Percentiles rank a stretch among this genome's conserved stretches.
These are phyloP conservation scores for Gopherus evgoodei DNA, from an alignment of 2,113 vertebrate species.

Conservation along the genomic window DNA sequence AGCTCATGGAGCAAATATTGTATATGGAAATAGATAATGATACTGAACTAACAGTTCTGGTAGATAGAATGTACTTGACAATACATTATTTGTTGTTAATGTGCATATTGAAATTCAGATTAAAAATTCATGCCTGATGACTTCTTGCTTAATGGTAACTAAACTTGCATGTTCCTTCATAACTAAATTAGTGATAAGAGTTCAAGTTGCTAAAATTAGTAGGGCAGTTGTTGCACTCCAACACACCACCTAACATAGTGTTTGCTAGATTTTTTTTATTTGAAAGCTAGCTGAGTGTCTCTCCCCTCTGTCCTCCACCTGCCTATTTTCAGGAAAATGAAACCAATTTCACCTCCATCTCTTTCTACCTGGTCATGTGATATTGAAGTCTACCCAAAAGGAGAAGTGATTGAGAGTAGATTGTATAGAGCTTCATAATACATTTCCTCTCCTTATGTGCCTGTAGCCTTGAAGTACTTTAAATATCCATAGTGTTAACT, in stretches of 20 bases:
- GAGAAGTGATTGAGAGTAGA: background rate
- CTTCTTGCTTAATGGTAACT: background rate
- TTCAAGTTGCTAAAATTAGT: background rate
- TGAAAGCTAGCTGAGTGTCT: background rate
- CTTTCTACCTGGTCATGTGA: background rate
- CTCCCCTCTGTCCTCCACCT: background rate
- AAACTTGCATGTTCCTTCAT: background rate
- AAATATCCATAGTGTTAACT: background rate
- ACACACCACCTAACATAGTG: background rate
- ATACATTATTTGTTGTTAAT: background rate
- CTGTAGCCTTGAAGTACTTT: background rate
- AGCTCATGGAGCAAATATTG: background rate
- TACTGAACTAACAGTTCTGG: background rate
- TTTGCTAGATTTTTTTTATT: background rate
- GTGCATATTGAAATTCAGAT: background rate
- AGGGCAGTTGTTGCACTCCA: background rate
- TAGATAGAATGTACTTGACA: background rate
- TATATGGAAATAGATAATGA: background rate
- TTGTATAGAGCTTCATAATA: background rate
- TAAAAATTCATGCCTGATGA: background rate
- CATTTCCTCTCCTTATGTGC: background rate
- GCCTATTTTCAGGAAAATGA: background rate
- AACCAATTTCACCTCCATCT: background rate
- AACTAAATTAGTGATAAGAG: background rate
- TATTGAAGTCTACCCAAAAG: background rate